phyloP scores from a whole-genome alignment of 2,113 vertebrate genomes.

The Heteronetta atricapilla region DNA sequence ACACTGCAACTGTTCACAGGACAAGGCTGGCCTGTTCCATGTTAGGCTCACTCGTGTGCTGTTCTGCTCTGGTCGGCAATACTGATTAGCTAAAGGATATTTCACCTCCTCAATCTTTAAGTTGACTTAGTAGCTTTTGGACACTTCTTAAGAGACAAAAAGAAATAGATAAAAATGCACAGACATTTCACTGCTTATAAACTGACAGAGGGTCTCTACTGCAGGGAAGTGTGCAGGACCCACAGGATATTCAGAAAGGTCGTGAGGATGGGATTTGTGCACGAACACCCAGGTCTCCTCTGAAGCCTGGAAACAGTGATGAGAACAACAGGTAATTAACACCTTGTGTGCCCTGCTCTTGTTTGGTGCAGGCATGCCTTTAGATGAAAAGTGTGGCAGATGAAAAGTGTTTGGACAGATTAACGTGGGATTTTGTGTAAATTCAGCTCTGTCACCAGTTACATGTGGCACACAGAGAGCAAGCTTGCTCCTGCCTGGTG shows the following conservation, averaged over 20 bases:
- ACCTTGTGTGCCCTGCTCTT: not conserved
- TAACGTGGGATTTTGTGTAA: not conserved
- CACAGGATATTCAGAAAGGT: not conserved
- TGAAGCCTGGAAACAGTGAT: constrained; percentile 19
- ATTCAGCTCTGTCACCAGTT: not conserved
- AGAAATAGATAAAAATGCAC: not conserved
- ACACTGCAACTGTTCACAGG: not conserved
- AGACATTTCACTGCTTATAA: not conserved
- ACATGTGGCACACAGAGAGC: accelerated
- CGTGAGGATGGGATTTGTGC: not conserved
- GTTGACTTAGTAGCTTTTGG: not conserved
- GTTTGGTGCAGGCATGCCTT: not conserved
- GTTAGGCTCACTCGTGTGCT: not conserved
- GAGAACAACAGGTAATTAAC: constrained; percentile 37
- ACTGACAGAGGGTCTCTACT: no score
- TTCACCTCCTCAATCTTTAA: not conserved
- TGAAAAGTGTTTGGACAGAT: not conserved
- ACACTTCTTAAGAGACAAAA: not conserved
- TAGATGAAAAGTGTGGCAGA: not conserved
- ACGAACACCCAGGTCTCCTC: not conserved
- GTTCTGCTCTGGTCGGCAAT: not conserved
- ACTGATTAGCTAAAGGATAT: not conserved
- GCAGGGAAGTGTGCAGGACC: not conserved
- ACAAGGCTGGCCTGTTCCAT: not conserved
- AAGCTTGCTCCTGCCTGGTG: not conserved